phyloP scores from a whole-genome alignment of 2,113 vertebrate genomes.

The Emberiza fucata region DNA sequence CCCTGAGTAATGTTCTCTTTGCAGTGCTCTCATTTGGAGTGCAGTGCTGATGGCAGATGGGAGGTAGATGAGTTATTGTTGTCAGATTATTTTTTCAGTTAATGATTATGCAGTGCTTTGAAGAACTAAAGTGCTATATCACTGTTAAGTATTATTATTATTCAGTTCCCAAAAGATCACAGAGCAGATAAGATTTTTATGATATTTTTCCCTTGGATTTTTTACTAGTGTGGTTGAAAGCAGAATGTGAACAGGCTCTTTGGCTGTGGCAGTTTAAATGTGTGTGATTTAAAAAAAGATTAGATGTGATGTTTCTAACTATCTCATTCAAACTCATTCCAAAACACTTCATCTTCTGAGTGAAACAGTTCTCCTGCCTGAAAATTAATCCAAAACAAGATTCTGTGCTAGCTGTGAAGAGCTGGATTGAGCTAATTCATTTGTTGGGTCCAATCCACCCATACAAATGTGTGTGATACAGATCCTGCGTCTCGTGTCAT shows the following conservation, averaged over 20 bases:
- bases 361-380: constrained; percentile 16
- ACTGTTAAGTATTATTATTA: background rate
- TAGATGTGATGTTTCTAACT: constrained; percentile 23
- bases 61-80: background rate
- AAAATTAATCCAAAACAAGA: constrained; percentile 42
- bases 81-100: background rate
- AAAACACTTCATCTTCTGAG: constrained; percentile 28
- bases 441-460: background rate
- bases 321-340: constrained; percentile 20
- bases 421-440: background rate
- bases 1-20: background rate
- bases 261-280: background rate
- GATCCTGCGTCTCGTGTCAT: background rate
- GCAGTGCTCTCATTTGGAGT: background rate
- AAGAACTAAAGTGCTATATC: background rate
- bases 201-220: background rate
- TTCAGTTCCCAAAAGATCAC: background rate
- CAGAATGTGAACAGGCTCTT: background rate
- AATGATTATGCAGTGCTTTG: background rate
- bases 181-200: background rate
- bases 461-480: background rate
- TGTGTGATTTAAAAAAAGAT: constrained; percentile 9
- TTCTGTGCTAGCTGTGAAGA: background rate
- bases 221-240: background rate
- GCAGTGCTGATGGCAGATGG: background rate